These are phyloP conservation scores for Karalla daura DNA, from an alignment of 2,797 vertebrate species.

Conservation along the genomic window DNA sequence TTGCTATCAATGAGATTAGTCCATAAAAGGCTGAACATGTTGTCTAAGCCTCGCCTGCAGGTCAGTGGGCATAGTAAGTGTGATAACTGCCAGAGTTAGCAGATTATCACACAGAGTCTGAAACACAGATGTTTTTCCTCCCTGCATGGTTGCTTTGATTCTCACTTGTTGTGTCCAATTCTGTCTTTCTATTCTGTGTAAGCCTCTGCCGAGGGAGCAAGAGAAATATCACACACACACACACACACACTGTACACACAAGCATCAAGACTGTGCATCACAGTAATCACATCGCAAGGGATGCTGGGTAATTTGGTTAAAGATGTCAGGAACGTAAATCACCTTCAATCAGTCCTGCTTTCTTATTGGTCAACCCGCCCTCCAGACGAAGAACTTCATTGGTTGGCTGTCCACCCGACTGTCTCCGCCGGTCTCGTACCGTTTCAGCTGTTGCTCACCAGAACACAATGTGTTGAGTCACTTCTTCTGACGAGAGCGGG, in stretches of 20 bases:
- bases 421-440: constrained; percentile 36
- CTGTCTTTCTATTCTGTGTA: constrained; percentile 35
- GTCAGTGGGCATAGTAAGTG: constrained; percentile 19
- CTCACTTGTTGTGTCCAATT: constrained; percentile 39
- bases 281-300: constrained; percentile 82
- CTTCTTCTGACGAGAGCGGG: too few relatives aligned
- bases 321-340: constrained; percentile 88
- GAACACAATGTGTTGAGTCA: too few relatives aligned
- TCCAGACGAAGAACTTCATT: constrained; percentile 62
- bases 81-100: constrained; percentile 29
- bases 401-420: constrained; percentile 60
- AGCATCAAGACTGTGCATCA: constrained; percentile 75
- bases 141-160: constrained; percentile 37
- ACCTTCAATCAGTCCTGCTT: constrained; percentile 82
- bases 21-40: constrained; percentile 47
- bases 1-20: constrained; percentile 48
- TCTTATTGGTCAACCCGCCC: constrained; percentile 65
- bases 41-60: constrained; percentile 35
- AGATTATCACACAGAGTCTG: constrained; percentile 16
- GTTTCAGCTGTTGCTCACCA: constrained; percentile 43
- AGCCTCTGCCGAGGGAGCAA: constrained; percentile 46
- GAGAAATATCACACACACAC: constrained; percentile 22
- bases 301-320: constrained; percentile 87
- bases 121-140: constrained; percentile 32
- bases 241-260: constrained; percentile 45